Base-by-base conservation (phyloP, 2,113 vertebrate species). In the Lanius ludovicianus region DNA sequence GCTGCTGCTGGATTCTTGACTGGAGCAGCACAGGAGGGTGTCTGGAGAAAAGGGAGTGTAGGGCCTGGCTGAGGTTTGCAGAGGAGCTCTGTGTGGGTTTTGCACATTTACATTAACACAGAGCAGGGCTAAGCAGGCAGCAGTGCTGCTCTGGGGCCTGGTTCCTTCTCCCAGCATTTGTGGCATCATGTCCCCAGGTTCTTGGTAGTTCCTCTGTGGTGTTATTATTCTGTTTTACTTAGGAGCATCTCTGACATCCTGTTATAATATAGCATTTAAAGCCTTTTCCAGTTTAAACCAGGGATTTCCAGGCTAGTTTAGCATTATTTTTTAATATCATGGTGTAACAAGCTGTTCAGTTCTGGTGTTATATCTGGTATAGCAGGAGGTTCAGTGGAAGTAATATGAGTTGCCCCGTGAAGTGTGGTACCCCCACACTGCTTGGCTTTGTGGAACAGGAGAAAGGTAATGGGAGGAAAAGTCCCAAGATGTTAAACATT, bases 21-120 rank as follows among this genome's bases (percentile, higher is more conserved):
- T 56, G 1, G 20, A 47, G 42, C 46, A 12, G 42, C 0, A 2
- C 24, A 41, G 1, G 44, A 41, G 33, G 50, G 31, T 31, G 4
- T 60, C 52, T 1, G 0, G 5, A 20, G 3, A 37, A 39, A 35
- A n/a, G 37, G 21, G 10, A 5, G 33, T 2, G 3, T 1, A 0
- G 30, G 19, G 17, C 65, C 8, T 0, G 3, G 52, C 70, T 28
- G 83, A 62, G 86, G 46, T 20, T 41, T 37, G 71, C 14, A 12
- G 6, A 0, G 0, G 35, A 42, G 86, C 42, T 81, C 27, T 39
- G 21, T 22, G 59, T n/a, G 37, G 76, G 2, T 31, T 86, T 83
- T 55, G 52, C 50, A 37, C 23, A 1, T 63, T 70, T 60, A 73
- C 69, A 30, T n/a, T 37, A 14, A 69, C 0, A 5, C 41, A 23